These are phyloP conservation scores for Myripristis jacobus DNA, from an alignment of 2,797 vertebrate genomes.

Conservation along the genomic window DNA sequence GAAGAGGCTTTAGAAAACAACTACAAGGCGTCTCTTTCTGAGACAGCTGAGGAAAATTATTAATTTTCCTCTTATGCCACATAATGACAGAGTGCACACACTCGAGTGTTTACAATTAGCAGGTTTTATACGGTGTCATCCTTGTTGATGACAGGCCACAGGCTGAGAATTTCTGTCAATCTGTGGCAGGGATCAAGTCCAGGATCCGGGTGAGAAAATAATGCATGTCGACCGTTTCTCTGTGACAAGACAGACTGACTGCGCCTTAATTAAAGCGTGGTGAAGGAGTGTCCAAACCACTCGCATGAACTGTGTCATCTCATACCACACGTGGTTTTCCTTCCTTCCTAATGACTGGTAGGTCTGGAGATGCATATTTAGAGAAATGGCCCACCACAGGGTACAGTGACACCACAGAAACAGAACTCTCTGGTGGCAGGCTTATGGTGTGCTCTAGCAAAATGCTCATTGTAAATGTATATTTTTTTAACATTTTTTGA, in stretches of 20 bases:
- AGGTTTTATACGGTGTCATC: conserved; percentile 63
- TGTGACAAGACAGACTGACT: conserved; percentile 37
- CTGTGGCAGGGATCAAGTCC: conserved; percentile 26
- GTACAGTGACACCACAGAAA: neutral
- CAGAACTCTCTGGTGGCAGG: neutral
- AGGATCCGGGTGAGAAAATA: conserved; percentile 22
- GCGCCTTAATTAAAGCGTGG: conserved; percentile 39
- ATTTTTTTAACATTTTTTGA: neutral
- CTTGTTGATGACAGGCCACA: conserved; percentile 72
- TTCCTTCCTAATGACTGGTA: conserved; percentile 1
- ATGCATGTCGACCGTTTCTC: conserved; percentile 11
- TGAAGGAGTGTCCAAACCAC: conserved; percentile 15
- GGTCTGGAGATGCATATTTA: conserved; percentile 7
- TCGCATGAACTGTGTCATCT: conserved; percentile 28
- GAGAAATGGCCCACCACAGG: conserved; percentile 3
- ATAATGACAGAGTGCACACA: conserved; percentile 45
- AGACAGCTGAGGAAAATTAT: conserved; percentile 3
- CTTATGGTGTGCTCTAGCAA: neutral
- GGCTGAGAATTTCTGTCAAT: conserved; percentile 37
- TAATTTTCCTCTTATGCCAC: conserved; percentile 37
- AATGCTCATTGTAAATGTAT: too few species aligned
- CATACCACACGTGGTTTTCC: conserved; percentile 26
- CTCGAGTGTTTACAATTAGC: conserved; percentile 65
- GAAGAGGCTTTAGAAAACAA: neutral
- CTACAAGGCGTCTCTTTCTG: conserved; percentile 8